A percentile compares a stretch with the other conserved stretches of the same genome.
Conservation (phyloP, 1,140 invertebrate species). For the Drosophila biarmipes region DNA sequence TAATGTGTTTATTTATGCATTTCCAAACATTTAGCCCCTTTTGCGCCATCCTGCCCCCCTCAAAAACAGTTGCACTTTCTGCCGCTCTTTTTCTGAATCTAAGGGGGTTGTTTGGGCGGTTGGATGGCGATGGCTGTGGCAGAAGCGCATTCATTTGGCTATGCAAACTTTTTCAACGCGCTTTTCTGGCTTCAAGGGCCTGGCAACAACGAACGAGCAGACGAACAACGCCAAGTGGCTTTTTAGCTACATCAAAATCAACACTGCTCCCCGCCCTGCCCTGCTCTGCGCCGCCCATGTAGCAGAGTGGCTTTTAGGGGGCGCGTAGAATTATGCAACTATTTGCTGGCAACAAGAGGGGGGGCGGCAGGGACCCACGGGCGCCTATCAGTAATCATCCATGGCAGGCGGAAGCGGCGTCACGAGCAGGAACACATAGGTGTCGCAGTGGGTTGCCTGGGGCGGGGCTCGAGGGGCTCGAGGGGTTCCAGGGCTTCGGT, state of each 20-base stretch:
- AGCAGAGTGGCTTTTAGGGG: conserved; percentile 62
- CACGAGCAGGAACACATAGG: conserved; percentile 1
- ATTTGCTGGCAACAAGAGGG: conserved; percentile 66
- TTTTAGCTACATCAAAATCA: conserved; percentile 81
- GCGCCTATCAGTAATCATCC: conserved; percentile 47
- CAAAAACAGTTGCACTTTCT: conserved; percentile 2
- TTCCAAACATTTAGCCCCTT: conserved; percentile 65
- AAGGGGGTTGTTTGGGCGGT: not conserved
- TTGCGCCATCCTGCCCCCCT: conserved; percentile 1
- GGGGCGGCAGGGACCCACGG: not conserved
- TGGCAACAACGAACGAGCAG: conserved; percentile 27
- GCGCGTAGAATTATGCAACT: conserved; percentile 74
- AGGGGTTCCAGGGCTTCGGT: not conserved
- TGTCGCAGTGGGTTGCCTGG: not conserved
- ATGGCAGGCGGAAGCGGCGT: conserved; percentile 18
- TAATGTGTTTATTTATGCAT: conserved; percentile 80
- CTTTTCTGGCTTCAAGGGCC: conserved; percentile 60
- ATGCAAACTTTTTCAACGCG: conserved; percentile 80
- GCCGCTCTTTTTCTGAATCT: not conserved
- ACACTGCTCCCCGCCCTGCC: conserved; percentile 59
- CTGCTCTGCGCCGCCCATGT: not conserved
- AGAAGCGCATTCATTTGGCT: conserved; percentile 69
- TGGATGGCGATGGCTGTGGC: not conserved
- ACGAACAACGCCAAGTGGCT: conserved; percentile 64
- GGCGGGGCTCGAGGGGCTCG: too few species aligned